Evolutionary conservation across 2,113 vertebrate genomes (phyloP).

Genomic region (Pseudorhombus dupliciocellatus): DNA sequence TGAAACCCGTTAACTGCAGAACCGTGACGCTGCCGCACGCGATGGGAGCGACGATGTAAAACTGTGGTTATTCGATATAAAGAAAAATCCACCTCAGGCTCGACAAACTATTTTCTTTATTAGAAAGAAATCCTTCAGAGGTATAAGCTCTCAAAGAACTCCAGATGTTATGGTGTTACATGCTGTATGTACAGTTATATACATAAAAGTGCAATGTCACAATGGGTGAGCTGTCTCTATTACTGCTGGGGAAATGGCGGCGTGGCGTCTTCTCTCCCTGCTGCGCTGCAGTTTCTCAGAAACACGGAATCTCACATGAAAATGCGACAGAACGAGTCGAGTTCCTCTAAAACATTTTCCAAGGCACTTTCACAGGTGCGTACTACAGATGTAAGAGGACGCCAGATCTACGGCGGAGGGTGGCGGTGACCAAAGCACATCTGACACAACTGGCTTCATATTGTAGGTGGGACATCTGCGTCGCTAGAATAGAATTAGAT

Average conservation of each 20-base stretch:
- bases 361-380: constrained; percentile 99
- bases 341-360: constrained; percentile 89
- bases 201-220: constrained; percentile 96
- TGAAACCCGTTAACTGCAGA: too few species aligned
- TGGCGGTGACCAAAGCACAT: constrained; percentile 57
- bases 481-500: constrained; percentile 44
- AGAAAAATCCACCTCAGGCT: constrained; percentile 32
- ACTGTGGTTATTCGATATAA: background rate
- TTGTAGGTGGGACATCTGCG: constrained; percentile 24
- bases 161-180: constrained; percentile 89
- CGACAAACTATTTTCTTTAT: constrained; percentile 95
- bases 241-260: constrained; percentile 74
- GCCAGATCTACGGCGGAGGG: constrained; percentile 84
- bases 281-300: constrained; percentile 50
- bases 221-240: constrained; percentile 87
- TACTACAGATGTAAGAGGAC: constrained; percentile 92
- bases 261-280: constrained; percentile 64
- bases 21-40: too few species aligned
- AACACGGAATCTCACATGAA: constrained; percentile 73
- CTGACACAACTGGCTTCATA: constrained; percentile 57
- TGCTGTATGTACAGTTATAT: constrained; percentile 97
- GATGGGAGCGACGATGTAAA: too few species aligned
- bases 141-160: constrained; percentile 86
- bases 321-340: constrained; percentile 85
- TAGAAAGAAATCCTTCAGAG: constrained; percentile 89